Evolutionary conservation across 2,113 vertebrate genomes (phyloP), one percentile per base, ranked within the genome.

Genomic region (Tachycineta bicolor): DNA sequence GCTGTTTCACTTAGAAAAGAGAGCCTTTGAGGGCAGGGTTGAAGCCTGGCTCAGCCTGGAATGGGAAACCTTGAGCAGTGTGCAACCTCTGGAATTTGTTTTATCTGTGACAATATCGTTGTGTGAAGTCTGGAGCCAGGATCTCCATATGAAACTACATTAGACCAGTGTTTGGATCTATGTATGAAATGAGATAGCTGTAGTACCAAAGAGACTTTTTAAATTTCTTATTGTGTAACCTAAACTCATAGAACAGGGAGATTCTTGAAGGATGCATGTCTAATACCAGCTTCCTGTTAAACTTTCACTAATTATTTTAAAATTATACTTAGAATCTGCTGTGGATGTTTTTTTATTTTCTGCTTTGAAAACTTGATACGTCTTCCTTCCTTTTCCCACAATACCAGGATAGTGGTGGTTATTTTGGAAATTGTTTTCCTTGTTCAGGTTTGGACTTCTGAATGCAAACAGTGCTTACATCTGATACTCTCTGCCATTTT

Each of bases 361-460:
- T 83, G 26, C 71, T 92, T 92, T 77, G 76, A 80, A 87, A 83
- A 43, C 79, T 71, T 78, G 31, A 23, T 75, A 7, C 0, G 0
- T 92, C 64, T 91, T 94, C 91, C 79, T 93, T 94, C 75, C 64
- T 88, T 80, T 82, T 63, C 31, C 24, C 56, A 83, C 55, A 86
- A 44, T 77, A 56, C 68, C 71, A 81, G 71, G 79, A 83, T 70
- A 92, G 52, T 74, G 39, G 19, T 93, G 60, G 63, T 67, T 90
- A 20, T 88, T 93, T 88, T 90, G 43, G 68, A 96, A 80, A 60
- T 69, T 10, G n/a, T 71, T 77, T 88, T 94, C 71, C 68, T 83
- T 81, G 68, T 67, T 87, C 63, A 49, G 39, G 34, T 86, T 86
- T 81, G 44, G 39, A 74, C 17, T 92, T 80, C 10, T 33, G 29